Evolutionary conservation across 1,140 invertebrate genomes (phyloP), one percentile per base, ranked within the genome.

Genomic region (Sitophilus oryzae): DNA sequence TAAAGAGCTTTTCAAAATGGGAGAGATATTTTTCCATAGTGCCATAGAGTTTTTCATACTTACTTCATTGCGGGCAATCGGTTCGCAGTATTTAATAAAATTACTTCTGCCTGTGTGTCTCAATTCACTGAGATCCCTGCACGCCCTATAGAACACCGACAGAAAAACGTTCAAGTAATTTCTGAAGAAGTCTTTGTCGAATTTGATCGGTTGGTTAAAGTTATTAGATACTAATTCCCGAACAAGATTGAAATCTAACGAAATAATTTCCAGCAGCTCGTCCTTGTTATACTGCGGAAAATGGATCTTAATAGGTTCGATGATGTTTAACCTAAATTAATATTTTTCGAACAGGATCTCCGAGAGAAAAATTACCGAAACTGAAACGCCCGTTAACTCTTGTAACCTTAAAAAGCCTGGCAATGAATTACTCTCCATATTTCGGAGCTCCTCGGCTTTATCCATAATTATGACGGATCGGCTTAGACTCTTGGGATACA

Each of bases 241-340:
- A 9, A 43, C 57, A 10, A 67, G 60, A 0, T 64, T 59, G 20
- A 75, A 76, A 36, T 77, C 66, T 0, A 74, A 68, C 34, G 74
- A 74, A 62, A 93, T 77, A 56, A 94, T 88, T 65, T 84, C 75
- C n/a, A 76, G 67, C 0, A 91, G 70, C 67, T 93, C 86, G 9
- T 86, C 82, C 74, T 83, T 85, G 11, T 74, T 84, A 65, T 93
- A 95, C 62, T 92, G 89, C 0, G 86, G 79, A 71, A 92, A 91
- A 68, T 85, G 78, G 10, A 94, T 62, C 52, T 81, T 80, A 20
- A 91, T 79, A 0, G 89, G 85, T 56, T 89, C 84, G n/a, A 75
- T 71, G 2, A 83, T 73, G 14, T 83, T 84, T 19, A 79, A 81
- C 67, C 83, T 83, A 16, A 76, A 74, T 56, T 80, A 74, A 67